phyloP scores from a whole-genome alignment of 2,113 vertebrate species.

The Amphiprion percula region DNA sequence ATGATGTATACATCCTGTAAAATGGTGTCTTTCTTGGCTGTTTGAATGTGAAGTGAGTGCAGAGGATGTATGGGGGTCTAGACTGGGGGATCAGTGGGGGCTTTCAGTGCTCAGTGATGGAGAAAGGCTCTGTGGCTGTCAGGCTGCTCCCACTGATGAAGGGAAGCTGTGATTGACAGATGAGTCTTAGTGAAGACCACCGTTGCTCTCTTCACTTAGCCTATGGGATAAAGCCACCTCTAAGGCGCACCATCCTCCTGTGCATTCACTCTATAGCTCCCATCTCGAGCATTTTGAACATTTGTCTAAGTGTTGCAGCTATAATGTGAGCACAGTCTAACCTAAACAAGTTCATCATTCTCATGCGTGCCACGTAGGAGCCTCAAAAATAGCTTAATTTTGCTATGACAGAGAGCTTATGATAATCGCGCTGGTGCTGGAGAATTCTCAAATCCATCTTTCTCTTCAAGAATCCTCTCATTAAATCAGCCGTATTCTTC shows the following conservation, averaged over 20 bases:
- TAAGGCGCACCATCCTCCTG: slow-evolving; percentile 41
- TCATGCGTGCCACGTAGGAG: slow-evolving; percentile 13
- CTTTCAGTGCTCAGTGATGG: slow-evolving; percentile 74
- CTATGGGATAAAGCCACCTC: slow-evolving; percentile 29
- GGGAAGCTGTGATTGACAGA: slow-evolving; percentile 71
- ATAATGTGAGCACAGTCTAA: slow-evolving; percentile 3
- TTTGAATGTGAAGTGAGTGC: slow-evolving; percentile 32
- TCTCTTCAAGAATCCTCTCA: slow-evolving; percentile 69
- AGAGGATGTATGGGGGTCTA: slow-evolving; percentile 56
- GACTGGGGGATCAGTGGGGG: slow-evolving; percentile 70
- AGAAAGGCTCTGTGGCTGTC: slow-evolving; percentile 72
- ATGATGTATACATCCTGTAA: slow-evolving; percentile 23
- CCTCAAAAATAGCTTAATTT: slow-evolving; percentile 64
- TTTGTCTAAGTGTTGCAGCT: neutral
- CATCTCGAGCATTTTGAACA: neutral
- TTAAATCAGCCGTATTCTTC: slow-evolving; percentile 69
- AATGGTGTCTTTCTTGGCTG: slow-evolving; percentile 33
- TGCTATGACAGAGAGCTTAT: slow-evolving; percentile 66
- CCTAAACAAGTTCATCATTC: slow-evolving; percentile 34
- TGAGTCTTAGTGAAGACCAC: slow-evolving; percentile 44
- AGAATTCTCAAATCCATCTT: slow-evolving; percentile 64
- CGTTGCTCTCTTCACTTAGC: slow-evolving; percentile 45
- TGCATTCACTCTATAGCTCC: slow-evolving; percentile 25
- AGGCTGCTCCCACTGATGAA: slow-evolving; percentile 61
- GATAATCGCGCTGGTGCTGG: slow-evolving; percentile 69